Percentiles rank a stretch among this genome's conserved stretches.
phyloP scores from a whole-genome alignment of 2,113 vertebrate species.

The Tragelaphus scriptus region DNA sequence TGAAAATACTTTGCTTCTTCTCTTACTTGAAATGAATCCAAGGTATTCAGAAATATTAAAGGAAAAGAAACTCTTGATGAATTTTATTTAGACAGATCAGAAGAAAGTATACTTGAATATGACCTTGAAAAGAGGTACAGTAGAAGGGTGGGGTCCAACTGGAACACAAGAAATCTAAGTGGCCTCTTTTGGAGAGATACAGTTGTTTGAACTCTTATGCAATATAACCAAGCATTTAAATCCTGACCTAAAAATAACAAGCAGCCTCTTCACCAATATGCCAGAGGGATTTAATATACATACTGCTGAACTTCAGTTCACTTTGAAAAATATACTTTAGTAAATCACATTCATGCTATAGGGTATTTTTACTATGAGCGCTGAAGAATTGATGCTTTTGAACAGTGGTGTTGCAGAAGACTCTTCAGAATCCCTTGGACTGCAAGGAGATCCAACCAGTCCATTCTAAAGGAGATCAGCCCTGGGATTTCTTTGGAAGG shows the following conservation, averaged over 20 bases:
- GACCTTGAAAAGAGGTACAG: background rate
- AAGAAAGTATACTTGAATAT: background rate
- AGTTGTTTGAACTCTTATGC: background rate
- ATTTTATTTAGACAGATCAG: background rate
- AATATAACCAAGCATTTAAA: background rate
- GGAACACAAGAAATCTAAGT: background rate
- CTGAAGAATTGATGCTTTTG: no score
- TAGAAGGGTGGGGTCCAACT: background rate
- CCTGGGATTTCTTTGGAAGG: no score
- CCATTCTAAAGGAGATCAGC: no score
- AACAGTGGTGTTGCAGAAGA: no score
- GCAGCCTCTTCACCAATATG: background rate
- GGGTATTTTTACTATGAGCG: background rate
- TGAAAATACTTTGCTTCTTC: slow-evolving; percentile 9
- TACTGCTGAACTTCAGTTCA: background rate
- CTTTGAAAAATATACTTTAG: background rate
- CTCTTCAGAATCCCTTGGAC: no score
- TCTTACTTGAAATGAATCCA: background rate
- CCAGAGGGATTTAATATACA: background rate
- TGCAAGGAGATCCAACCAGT: no score
- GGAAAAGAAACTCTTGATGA: background rate
- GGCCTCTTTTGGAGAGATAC: background rate
- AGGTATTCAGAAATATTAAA: background rate
- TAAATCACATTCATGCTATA: background rate
- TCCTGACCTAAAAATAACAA: background rate